Conservation (phyloP, 1,140 invertebrate species). For the Maniola jurtina region DNA sequence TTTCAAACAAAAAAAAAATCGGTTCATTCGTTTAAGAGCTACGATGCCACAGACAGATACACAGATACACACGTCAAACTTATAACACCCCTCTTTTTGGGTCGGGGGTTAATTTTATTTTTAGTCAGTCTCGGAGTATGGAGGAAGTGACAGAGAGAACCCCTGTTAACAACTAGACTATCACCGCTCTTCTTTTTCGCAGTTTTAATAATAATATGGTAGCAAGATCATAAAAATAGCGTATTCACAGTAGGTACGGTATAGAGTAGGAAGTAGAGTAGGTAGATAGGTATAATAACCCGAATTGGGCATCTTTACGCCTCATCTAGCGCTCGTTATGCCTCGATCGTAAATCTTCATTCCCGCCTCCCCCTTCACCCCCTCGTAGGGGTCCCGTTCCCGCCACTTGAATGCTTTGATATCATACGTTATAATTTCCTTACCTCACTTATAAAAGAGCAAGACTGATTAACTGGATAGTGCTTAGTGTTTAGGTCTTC, state of each 20-base stretch:
- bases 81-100: too few relatives aligned
- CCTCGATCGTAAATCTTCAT: conserved; percentile 74
- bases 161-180: too few relatives aligned
- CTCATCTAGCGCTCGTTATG: conserved; percentile 76
- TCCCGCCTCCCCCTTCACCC: conserved; percentile 39
- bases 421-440: conserved; percentile 53
- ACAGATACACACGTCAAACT: too few relatives aligned
- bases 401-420: conserved; percentile 60
- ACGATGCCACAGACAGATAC: too few relatives aligned
- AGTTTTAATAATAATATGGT: too few relatives aligned
- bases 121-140: too few relatives aligned
- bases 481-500: too few relatives aligned
- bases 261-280: not conserved
- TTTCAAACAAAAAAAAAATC: too few relatives aligned
- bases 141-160: too few relatives aligned
- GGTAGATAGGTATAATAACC: conserved; percentile 55
- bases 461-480: not conserved
- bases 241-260: conserved; percentile 21
- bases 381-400: conserved; percentile 40
- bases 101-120: too few relatives aligned
- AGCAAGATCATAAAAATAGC: conserved; percentile 9
- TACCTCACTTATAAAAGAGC: not conserved
- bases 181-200: too few relatives aligned
- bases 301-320: conserved; percentile 74
- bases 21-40: too few relatives aligned